phyloP scores from a whole-genome alignment of 2,113 vertebrate genomes.

The Columba livia region DNA sequence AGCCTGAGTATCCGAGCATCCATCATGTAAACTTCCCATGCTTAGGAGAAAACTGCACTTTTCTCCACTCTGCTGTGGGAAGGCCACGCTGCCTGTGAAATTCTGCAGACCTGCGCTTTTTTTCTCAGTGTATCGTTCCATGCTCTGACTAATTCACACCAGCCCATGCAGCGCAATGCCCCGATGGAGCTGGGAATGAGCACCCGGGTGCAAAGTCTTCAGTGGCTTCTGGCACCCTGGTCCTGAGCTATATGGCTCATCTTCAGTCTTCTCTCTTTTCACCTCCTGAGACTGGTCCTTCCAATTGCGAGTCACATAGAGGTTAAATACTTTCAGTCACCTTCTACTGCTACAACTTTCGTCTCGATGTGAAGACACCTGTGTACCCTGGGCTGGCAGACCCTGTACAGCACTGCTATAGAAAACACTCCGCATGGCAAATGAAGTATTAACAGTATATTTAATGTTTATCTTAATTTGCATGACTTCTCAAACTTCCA shows the following conservation, averaged over 20 bases:
- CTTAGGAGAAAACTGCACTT: neutral
- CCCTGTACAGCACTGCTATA: neutral
- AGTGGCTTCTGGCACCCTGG: neutral
- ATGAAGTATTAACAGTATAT: neutral
- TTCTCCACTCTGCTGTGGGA: neutral
- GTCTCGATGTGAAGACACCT: neutral
- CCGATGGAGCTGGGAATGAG: neutral
- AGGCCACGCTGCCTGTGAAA: neutral
- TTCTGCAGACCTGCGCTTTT: neutral
- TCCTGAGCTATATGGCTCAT: neutral
- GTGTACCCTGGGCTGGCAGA: neutral
- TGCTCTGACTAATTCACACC: neutral
- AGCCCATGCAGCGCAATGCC: accelerated
- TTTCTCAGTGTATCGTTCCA: neutral
- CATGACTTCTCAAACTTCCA: constrained; percentile 66
- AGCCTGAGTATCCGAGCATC: neutral
- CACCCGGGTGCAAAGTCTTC: neutral
- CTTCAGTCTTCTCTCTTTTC: neutral
- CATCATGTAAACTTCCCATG: constrained; percentile 47
- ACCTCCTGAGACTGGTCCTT: neutral
- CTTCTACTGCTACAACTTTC: neutral
- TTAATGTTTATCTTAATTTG: constrained; percentile 65
- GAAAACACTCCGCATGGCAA: neutral
- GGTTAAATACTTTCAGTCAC: neutral
- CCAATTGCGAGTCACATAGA: accelerated